A percentile compares a stretch with the other conserved stretches of the same genome.
phyloP scores from a whole-genome alignment of 2,113 vertebrate species.

The Thamnophis sirtalis region DNA sequence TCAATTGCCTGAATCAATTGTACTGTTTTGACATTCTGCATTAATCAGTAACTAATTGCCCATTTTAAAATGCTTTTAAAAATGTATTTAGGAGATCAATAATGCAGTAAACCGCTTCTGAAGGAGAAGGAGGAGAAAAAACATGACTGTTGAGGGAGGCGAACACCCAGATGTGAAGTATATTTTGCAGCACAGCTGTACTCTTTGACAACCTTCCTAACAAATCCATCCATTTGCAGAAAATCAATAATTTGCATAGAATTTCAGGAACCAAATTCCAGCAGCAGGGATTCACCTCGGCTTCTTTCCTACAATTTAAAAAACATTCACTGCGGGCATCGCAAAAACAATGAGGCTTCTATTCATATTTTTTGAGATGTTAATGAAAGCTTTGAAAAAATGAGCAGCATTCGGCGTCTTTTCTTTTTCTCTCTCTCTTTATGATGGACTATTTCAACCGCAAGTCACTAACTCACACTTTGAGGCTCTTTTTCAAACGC shows the following conservation, averaged over 20 bases:
- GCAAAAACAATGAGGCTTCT: neutral
- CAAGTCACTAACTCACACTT: neutral
- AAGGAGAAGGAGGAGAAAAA: constrained; percentile 45
- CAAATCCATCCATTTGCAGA: neutral
- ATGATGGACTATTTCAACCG: neutral
- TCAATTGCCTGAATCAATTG: constrained; percentile 82
- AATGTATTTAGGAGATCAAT: constrained; percentile 83
- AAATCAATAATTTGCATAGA: constrained; percentile 16
- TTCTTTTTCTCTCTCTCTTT: neutral
- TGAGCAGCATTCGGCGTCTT: neutral
- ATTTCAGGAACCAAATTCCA: neutral
- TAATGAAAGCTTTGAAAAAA: neutral
- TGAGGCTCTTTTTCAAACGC: neutral
- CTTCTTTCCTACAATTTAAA: neutral
- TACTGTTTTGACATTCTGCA: constrained; percentile 87
- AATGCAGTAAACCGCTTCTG: constrained; percentile 65
- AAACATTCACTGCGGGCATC: neutral
- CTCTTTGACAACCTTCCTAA: neutral
- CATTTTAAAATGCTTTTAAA: constrained; percentile 86
- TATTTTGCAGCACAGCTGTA: neutral
- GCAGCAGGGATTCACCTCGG: rapidly evolving
- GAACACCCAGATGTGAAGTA: neutral
- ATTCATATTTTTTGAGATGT: neutral
- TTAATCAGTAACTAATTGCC: constrained; percentile 94
- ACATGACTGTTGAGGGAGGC: constrained; percentile 24